Evolutionary conservation across 1,140 invertebrate species (phyloP).

Genomic region (Danaus plexippus): DNA sequence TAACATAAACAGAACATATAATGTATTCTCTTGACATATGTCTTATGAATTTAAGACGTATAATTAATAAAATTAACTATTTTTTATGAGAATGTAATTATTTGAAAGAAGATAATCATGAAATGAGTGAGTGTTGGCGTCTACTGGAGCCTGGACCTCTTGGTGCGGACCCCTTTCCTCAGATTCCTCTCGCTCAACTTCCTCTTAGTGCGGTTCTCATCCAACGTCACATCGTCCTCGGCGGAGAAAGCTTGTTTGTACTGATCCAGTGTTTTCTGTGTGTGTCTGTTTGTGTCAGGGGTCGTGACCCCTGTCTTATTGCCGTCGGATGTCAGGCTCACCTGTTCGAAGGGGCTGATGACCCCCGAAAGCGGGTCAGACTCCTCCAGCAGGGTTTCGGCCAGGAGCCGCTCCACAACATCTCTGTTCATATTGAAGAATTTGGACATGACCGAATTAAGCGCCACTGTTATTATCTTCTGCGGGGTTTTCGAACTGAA

Average conservation of each 20-base stretch:
- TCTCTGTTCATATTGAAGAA: constrained; percentile 26
- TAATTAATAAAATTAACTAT: too few relatives aligned
- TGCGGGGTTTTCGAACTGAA: constrained; percentile 22
- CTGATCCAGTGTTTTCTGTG: constrained; percentile 22
- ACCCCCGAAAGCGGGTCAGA: constrained; percentile 37
- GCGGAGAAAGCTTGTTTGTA: constrained; percentile 26
- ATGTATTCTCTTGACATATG: too few relatives aligned
- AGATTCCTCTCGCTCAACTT: too few relatives aligned
- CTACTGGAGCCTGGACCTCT: too few relatives aligned
- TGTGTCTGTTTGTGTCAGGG: constrained; percentile 13
- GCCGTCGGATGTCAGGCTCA: constrained; percentile 24
- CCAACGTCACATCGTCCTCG: constrained; percentile 3
- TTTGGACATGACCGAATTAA: constrained; percentile 25
- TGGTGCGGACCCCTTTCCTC: too few relatives aligned
- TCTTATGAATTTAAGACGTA: too few relatives aligned
- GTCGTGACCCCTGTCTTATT: constrained; percentile 10
- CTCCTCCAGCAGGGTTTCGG: constrained; percentile 33
- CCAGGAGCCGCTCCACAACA: constrained; percentile 31
- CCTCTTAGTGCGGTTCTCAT: constrained; percentile 1
- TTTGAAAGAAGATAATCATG: too few relatives aligned
- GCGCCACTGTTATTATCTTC: constrained; percentile 22
- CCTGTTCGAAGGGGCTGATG: constrained; percentile 34
- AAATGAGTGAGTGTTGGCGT: too few relatives aligned
- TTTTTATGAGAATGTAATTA: too few relatives aligned
- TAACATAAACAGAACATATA: too few relatives aligned